phyloP scores from a whole-genome alignment of 1,140 invertebrate genomes.

The Gonioctena quinquepunctata region DNA sequence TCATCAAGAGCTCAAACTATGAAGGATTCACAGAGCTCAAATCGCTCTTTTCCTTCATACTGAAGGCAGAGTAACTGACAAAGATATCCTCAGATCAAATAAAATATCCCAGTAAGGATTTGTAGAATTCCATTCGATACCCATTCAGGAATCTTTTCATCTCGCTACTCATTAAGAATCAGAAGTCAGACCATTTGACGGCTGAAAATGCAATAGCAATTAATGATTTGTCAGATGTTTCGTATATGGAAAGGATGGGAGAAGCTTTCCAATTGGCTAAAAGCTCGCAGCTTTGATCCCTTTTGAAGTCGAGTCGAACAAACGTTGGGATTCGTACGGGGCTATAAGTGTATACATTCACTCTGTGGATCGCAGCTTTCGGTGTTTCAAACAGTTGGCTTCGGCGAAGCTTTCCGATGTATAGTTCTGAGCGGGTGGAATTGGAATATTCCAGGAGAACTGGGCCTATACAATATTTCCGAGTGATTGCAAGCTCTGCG shows the following conservation, averaged over 20 bases:
- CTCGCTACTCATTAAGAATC: background rate
- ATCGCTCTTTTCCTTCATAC: too few species aligned
- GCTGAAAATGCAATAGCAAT: background rate
- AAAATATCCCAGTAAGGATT: too few species aligned
- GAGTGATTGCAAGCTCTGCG: too few species aligned
- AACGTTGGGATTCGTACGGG: background rate
- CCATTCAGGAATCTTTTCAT: background rate
- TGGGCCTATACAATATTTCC: too few species aligned
- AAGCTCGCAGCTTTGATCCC: constrained; percentile 4
- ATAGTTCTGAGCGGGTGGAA: background rate
- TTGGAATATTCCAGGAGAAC: background rate
- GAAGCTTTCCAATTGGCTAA: constrained; percentile 1
- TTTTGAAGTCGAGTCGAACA: background rate
- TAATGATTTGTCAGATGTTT: constrained; percentile 3
- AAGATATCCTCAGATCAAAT: background rate
- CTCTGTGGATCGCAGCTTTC: background rate
- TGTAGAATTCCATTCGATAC: too few species aligned
- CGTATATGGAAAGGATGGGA: background rate
- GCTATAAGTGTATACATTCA: background rate
- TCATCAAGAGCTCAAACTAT: too few species aligned
- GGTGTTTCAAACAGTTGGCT: background rate
- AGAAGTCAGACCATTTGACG: background rate
- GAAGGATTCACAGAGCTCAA: too few species aligned
- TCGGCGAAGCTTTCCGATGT: background rate
- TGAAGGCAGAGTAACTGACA: background rate